Base-by-base conservation (phyloP, 2,113 vertebrate species). In the Elephantulus edwardii region DNA sequence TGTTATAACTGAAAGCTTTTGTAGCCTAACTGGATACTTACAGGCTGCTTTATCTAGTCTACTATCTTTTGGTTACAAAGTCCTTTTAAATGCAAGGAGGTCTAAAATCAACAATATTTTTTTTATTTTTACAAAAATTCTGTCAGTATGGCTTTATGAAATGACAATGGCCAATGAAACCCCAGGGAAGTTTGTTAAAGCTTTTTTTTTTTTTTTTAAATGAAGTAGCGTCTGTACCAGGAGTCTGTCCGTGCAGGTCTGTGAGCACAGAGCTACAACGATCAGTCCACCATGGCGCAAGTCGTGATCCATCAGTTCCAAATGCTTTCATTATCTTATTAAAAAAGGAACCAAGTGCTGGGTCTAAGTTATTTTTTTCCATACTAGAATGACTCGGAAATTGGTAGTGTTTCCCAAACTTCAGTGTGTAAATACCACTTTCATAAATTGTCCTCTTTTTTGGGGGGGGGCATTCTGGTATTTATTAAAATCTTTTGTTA, bases 91-190 rank as follows among this genome's bases (percentile, higher is more conserved):
- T 5, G 46, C 40, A 16, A 74, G 42, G 17, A 58, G 68, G 74
- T 75, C 54, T 71, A 76, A 68, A 93, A 81, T 24, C 60, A 80
- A 58, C 28, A 83, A 89, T 76, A n/a, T n/a, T n/a, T n/a, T n/a
- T n/a, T n/a, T n/a, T n/a, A n/a, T 87, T 8, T 86, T 94, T 83
- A 38, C 30, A 71, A 90, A 81, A 83, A 84, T 88, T 68, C 46
- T 86, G 68, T 64, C n/a, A 87, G n/a, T 12, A 38, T 89, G 38
- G 26, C 17, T 71, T 68, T 46, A 74, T 79, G 94, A 85, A 87
- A 85, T 46, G 56, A 8, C 22, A 64, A 83, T 68, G 58, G 42
- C 24, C 77, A 94, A 35, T 83, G 66, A 74, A 93, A 83, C 26
- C 22, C 52, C 60, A n/a, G n/a, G 19, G 9, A 81, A 66, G 14